Percentiles rank a stretch among this genome's conserved stretches.
Conservation (phyloP, 2,113 vertebrate species). For the Merops nubicus region DNA sequence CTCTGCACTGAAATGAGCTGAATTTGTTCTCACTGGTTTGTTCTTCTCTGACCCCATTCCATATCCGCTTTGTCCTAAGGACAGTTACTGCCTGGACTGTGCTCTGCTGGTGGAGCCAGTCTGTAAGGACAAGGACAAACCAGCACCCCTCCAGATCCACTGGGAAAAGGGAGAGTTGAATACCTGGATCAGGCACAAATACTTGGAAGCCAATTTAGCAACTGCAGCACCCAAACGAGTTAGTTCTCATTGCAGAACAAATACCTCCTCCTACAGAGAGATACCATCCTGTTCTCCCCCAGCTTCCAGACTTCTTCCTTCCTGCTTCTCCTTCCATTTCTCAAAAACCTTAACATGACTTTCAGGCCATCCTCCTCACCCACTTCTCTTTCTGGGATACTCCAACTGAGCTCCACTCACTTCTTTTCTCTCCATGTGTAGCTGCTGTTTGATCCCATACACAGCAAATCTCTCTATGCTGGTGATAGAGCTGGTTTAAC, state of each 20-base stretch:
- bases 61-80: background rate
- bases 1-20: background rate
- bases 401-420: background rate
- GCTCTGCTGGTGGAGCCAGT: background rate
- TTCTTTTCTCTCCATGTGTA: background rate
- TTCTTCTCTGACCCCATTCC: background rate
- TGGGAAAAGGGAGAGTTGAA: fast-evolving
- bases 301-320: background rate
- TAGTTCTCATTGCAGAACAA: background rate
- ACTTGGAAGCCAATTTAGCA: background rate
- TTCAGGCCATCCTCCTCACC: background rate
- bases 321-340: background rate
- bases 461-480: background rate
- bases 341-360: background rate
- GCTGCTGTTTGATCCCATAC: background rate
- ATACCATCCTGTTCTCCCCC: background rate
- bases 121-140: background rate
- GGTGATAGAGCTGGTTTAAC: background rate
- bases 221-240: background rate
- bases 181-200: background rate
- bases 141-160: background rate
- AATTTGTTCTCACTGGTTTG: background rate
- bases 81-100: background rate
- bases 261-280: background rate
- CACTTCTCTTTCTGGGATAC: background rate